Percentiles rank a stretch among this genome's conserved stretches.
Evolutionary conservation across 2,113 vertebrate species (phyloP).

Genomic region (Oceanites oceanicus): DNA sequence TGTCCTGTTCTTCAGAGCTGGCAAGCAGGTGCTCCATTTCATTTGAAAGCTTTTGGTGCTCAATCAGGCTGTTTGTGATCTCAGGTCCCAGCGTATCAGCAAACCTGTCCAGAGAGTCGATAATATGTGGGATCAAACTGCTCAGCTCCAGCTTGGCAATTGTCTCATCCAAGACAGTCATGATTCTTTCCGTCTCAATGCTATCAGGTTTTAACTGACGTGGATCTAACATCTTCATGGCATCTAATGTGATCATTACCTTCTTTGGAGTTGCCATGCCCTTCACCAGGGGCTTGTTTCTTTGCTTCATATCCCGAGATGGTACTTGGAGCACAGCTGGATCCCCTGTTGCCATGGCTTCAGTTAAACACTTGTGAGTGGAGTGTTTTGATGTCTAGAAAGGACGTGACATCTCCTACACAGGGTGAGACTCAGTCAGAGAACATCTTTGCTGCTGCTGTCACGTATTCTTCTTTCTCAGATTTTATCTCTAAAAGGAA

Average conservation of each 20-base stretch:
- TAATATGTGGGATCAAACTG: neutral
- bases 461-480: neutral
- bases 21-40: neutral
- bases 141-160: constrained; percentile 34
- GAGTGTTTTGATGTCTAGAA: neutral
- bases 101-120: neutral
- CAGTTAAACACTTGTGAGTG: neutral
- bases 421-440: neutral
- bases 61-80: neutral
- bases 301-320: neutral
- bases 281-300: neutral
- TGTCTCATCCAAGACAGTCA: neutral
- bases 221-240: neutral
- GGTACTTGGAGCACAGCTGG: neutral
- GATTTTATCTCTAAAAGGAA: neutral
- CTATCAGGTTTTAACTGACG: neutral
- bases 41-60: neutral
- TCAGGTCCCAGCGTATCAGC: constrained; percentile 15
- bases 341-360: neutral
- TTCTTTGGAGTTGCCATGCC: neutral
- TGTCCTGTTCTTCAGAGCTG: neutral
- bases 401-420: neutral
- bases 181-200: neutral
- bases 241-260: neutral
- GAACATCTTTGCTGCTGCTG: neutral